Evolutionary conservation across 2,888 invertebrate genomes (phyloP).

Genomic region (Geotrupes spiniger): DNA sequence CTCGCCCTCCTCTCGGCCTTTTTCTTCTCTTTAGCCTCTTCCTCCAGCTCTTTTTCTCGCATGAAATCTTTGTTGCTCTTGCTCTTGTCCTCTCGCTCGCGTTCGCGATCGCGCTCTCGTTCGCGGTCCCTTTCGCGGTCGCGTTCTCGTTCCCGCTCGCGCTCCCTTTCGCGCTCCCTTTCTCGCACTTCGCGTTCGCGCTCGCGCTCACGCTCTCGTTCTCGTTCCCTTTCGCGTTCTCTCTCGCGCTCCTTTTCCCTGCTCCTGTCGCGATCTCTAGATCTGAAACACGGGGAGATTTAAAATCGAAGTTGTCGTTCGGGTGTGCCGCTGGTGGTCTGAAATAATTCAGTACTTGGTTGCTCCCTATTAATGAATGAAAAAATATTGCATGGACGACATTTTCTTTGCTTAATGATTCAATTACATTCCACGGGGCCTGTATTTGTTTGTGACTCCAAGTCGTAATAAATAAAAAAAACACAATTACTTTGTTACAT

Average conservation of each 20-base stretch:
- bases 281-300: conserved; percentile 42
- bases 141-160: conserved; percentile 58
- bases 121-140: conserved; percentile 60
- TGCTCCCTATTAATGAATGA: too few relatives aligned
- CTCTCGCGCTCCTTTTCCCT: conserved; percentile 44
- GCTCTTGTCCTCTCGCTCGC: conserved; percentile 52
- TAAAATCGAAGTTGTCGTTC: conserved; percentile 1
- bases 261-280: conserved; percentile 42
- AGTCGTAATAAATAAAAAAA: too few relatives aligned
- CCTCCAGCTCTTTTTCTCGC: conserved; percentile 82
- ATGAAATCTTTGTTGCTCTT: conserved; percentile 62
- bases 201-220: conserved; percentile 49
- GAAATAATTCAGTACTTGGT: too few relatives aligned
- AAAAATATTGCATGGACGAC: too few relatives aligned
- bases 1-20: conserved; percentile 86
- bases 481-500: too few relatives aligned
- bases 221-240: conserved; percentile 45
- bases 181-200: conserved; percentile 42
- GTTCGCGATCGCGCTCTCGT: conserved; percentile 54
- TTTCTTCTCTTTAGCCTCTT: conserved; percentile 87
- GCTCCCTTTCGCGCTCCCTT: conserved; percentile 51
- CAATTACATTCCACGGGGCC: too few relatives aligned
- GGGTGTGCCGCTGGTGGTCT: too few relatives aligned
- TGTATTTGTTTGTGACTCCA: too few relatives aligned
- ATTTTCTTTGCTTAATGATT: too few relatives aligned